Base-by-base conservation (phyloP, 1,140 invertebrate species). In the Brachionus rotundiformis region DNA sequence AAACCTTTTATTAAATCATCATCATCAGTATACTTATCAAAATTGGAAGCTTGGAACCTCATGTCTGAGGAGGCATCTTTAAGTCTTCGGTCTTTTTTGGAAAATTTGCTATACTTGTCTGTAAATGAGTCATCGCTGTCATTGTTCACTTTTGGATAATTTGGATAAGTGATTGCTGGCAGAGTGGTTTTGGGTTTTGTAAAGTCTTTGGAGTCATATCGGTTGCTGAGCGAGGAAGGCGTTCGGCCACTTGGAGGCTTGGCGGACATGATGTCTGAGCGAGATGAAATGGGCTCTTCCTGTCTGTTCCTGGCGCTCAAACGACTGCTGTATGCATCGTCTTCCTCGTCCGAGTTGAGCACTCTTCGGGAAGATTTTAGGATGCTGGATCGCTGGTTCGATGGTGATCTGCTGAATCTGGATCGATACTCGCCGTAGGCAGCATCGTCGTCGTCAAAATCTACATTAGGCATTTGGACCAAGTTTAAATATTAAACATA, bases 121-220 rank as follows among this genome's bases (percentile, higher is more conserved):
- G 44, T 31, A 3, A 79, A 10, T 25, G 76, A 79, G 25, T 79
- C 76, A 79, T 79, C 76, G 31, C 76, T 79, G 36, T 79, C 76
- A 59, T 79, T 77, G 41, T 5, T 39, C 19, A 65, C 27, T 29
- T 73, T 73, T 27, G 68, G 33, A 27, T 73, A 73, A 13, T 73
- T 73, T 27, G 68, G 33, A 27, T 73, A 73, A 13, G 68, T 73
- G 23, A 73, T 44, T 23, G 68, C 68, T 23, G 68, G 68, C 10
- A 73, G 25, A 0, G 10, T 73, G 23, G 16, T 10, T 73, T 44
- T 73, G 16, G 19, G 19, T 41, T 23, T 73, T 0, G 11, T 3
- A 25, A 44, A 73, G 19, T 73, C 68, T 73, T 44, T 73, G 1
- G 63, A 68, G 19, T 73, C 68, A 16, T 31, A 36, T 44, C 68